These are phyloP conservation scores for Neuroterus valhalla DNA, from an alignment of 1,140 invertebrate genomes.

Conservation along the genomic window DNA sequence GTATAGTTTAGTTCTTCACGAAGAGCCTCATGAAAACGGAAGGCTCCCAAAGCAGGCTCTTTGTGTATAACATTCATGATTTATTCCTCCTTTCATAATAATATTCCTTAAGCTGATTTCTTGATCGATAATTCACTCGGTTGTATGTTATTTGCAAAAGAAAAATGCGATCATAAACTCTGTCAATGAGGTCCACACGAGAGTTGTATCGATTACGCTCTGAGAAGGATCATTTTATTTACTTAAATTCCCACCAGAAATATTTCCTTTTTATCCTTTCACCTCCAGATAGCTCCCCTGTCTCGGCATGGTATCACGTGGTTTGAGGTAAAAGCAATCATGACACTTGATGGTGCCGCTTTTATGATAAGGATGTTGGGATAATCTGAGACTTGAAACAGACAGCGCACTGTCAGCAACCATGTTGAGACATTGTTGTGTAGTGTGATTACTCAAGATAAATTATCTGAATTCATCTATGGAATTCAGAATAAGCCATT, in stretches of 20 bases:
- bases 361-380: not conserved
- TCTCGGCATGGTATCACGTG: not conserved
- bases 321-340: slow-evolving; percentile 4
- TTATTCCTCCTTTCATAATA: slow-evolving; percentile 1
- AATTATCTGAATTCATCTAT: slow-evolving; percentile 8
- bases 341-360: slow-evolving; percentile 20
- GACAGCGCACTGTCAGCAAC: slow-evolving; percentile 11
- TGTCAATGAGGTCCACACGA: not conserved
- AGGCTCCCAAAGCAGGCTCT: not conserved
- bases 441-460: slow-evolving; percentile 19
- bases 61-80: slow-evolving; percentile 7
- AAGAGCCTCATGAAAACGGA: not conserved
- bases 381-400: slow-evolving; percentile 9
- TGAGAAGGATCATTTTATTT: no score
- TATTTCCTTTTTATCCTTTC: not conserved
- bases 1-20: slow-evolving; percentile 15
- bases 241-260: not conserved
- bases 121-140: slow-evolving; percentile 11
- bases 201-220: not conserved
- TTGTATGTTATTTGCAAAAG: not conserved
- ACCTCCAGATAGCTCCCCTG: not conserved
- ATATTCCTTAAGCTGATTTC: slow-evolving; percentile 1
- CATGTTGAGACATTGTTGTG: slow-evolving; percentile 7
- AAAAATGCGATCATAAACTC: not conserved
- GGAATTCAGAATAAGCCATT: not conserved